These are phyloP conservation scores for Coturnix japonica DNA, from an alignment of 2,113 vertebrate genomes.

Conservation along the genomic window DNA sequence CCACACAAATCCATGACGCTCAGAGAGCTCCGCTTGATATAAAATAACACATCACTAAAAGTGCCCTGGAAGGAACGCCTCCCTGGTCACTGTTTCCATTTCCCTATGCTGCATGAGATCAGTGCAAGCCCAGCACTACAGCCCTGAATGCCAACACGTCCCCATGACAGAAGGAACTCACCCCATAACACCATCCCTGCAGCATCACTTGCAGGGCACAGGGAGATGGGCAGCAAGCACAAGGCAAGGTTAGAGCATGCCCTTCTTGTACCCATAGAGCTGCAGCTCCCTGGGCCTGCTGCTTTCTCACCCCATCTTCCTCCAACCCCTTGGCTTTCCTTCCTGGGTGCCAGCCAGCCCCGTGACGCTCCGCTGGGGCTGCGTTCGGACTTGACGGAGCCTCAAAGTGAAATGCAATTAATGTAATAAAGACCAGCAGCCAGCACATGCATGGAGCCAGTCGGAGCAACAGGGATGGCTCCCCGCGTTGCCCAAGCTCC, in stretches of 20 bases:
- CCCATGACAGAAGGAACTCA: not conserved
- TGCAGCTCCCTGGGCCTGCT: not conserved
- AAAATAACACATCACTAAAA: not conserved
- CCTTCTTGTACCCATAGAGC: not conserved
- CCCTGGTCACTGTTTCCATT: rapidly evolving
- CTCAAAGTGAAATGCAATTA: conserved; percentile 24
- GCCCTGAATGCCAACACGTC: not conserved
- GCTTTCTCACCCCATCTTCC: not conserved
- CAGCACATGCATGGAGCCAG: not conserved
- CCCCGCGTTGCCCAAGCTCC: not conserved
- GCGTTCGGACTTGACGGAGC: conserved; percentile 45
- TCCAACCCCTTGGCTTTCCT: not conserved
- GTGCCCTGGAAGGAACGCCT: rapidly evolving
- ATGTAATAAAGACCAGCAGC: not conserved
- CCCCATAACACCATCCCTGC: not conserved
- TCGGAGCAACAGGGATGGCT: not conserved
- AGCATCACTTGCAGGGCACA: not conserved
- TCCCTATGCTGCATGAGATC: not conserved
- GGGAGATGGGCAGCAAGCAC: not conserved
- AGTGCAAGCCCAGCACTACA: not conserved
- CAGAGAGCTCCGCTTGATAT: not conserved
- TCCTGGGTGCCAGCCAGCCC: conserved; percentile 69
- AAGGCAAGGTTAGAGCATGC: not conserved
- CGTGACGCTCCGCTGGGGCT: not conserved
- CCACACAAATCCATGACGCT: not conserved